phyloP scores from a whole-genome alignment of 2,888 invertebrate genomes.

The Cistogaster globosa region DNA sequence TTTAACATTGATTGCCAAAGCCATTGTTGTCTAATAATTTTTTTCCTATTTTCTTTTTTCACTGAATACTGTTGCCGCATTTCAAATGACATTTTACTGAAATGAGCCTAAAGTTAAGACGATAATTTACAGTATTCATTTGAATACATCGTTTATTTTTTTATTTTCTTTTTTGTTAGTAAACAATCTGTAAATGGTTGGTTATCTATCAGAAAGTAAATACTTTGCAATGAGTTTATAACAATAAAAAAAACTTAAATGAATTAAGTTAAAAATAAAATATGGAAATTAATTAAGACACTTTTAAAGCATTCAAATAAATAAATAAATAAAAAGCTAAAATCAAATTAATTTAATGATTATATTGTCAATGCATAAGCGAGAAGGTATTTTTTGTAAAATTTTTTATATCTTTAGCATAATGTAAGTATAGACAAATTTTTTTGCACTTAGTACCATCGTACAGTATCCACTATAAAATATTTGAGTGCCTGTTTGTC shows the following conservation, averaged over 20 bases:
- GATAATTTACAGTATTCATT: slow-evolving; percentile 32
- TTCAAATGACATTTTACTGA: slow-evolving; percentile 55
- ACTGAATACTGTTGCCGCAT: slow-evolving; percentile 17
- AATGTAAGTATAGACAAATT: neutral
- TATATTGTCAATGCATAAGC: slow-evolving; percentile 14
- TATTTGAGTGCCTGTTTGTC: too few relatives aligned
- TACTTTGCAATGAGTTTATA: slow-evolving; percentile 21
- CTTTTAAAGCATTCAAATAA: slow-evolving; percentile 28
- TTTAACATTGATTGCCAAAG: slow-evolving; percentile 67
- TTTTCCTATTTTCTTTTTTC: slow-evolving; percentile 10
- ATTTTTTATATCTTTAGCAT: too few relatives aligned
- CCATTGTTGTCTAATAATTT: slow-evolving; percentile 53
- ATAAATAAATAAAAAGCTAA: slow-evolving; percentile 5
- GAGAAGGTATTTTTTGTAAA: neutral
- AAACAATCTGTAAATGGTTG: slow-evolving; percentile 30
- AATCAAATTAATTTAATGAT: slow-evolving; percentile 58
- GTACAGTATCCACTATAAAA: neutral
- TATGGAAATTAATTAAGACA: slow-evolving; percentile 55
- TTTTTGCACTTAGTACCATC: neutral
- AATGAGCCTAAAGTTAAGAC: slow-evolving; percentile 43
- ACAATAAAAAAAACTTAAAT: slow-evolving; percentile 30
- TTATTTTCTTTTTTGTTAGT: slow-evolving; percentile 24
- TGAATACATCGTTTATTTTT: slow-evolving; percentile 25
- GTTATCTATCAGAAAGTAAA: slow-evolving; percentile 12
- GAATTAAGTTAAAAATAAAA: slow-evolving; percentile 41